Evolutionary conservation across 2,113 vertebrate species (phyloP).

Genomic region (Callipepla californica): DNA sequence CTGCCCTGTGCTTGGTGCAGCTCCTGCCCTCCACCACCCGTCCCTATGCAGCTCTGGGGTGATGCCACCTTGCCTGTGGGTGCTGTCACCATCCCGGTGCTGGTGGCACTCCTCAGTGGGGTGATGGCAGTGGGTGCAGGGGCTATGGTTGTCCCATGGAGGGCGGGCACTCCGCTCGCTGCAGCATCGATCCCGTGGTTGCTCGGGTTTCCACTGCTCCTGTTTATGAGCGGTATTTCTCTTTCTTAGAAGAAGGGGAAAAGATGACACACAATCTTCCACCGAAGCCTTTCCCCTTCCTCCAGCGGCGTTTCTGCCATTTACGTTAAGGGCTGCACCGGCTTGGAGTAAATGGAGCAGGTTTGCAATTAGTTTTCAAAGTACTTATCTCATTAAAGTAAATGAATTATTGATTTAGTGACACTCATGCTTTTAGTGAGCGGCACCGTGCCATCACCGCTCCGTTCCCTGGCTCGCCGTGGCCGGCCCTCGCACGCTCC

Average conservation of each 20-base stretch:
- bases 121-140: too few species aligned
- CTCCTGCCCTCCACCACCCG: too few species aligned
- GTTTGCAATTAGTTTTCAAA: conserved; percentile 96
- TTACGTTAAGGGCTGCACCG: conserved; percentile 85
- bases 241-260: conserved; percentile 61
- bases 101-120: too few species aligned
- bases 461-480: conserved; percentile 77
- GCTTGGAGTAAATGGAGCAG: conserved; percentile 89
- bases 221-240: background rate
- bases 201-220: too few species aligned
- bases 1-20: too few species aligned
- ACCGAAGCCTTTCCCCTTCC: conserved; percentile 61
- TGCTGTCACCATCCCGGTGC: too few species aligned
- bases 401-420: conserved; percentile 99
- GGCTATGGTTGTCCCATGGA: too few species aligned
- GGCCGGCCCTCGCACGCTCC: conserved; percentile 59
- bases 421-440: conserved; percentile 94
- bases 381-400: conserved; percentile 99
- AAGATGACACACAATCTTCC: background rate
- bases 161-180: too few species aligned
- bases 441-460: conserved; percentile 84
- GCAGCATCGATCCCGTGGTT: too few species aligned
- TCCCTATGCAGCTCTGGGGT: too few species aligned
- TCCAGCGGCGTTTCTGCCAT: conserved; percentile 75
- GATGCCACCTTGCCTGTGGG: too few species aligned